Evolutionary conservation across 2,113 vertebrate species (phyloP).

Genomic region (Miniopterus natalensis): DNA sequence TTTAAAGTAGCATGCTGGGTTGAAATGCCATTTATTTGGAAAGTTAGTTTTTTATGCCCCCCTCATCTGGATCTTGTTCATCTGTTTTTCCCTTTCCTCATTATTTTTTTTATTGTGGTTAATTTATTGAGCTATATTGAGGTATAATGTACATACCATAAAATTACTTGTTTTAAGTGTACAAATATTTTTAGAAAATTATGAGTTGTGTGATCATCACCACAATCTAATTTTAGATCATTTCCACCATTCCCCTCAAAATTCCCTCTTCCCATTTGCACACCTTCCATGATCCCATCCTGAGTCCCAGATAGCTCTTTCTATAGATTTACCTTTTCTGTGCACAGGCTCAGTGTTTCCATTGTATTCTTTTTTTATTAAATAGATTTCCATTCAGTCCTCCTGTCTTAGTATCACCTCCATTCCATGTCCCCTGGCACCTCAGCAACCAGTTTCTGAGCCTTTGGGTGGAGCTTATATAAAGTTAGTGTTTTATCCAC

Average conservation of each 20-base stretch:
- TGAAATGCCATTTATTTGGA: constrained; percentile 47
- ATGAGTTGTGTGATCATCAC: not conserved
- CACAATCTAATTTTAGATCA: not conserved
- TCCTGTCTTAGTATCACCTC: not conserved
- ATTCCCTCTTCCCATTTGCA: not conserved
- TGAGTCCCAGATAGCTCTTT: not conserved
- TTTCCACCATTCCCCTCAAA: not conserved
- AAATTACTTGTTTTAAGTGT: not conserved
- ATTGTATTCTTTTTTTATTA: not conserved
- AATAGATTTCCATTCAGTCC: not conserved
- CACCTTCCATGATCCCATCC: not conserved
- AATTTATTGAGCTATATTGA: not conserved
- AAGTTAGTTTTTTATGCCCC: constrained; percentile 3
- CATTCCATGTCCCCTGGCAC: not conserved
- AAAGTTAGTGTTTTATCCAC: not conserved
- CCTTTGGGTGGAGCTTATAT: not conserved
- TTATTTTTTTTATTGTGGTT: not conserved
- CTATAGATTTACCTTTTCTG: not conserved
- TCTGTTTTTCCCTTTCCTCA: not conserved
- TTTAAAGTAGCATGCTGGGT: not conserved
- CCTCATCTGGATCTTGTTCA: not conserved
- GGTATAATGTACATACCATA: not conserved
- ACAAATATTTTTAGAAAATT: constrained; percentile 40
- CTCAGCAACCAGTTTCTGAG: not conserved
- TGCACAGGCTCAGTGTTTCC: not conserved